Evolutionary conservation across 1,140 invertebrate species (phyloP), one percentile per base, ranked within the genome.

Genomic region (Periplaneta americana): DNA sequence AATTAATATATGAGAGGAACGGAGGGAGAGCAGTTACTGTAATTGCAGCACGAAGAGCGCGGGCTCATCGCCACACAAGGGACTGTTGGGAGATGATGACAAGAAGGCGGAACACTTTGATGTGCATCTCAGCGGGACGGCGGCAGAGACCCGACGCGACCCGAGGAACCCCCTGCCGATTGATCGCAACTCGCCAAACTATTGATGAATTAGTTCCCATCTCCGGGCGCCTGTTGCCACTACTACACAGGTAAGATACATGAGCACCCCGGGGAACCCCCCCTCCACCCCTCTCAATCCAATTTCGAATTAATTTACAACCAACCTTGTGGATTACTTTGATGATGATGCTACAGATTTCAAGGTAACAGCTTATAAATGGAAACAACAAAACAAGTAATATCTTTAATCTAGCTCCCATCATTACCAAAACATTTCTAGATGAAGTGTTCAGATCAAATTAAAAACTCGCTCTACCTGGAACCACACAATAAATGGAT

Each of bases 271-370:
- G n/a, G 48, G 48, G 48, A 66, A 66, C 48, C 22, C 48, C 22
- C 48, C 28, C 11, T 8, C n/a, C 13, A 13, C 28, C 28, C 74
- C 11, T 8, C 34, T 34, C 76, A 36, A 36, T 36, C 79, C 79
- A 80, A 80, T 80, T 80, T 80, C 79, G 74, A 80, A 80, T 80
- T 80, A 80, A 80, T 80, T 80, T 80, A 78, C 76, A 31, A 78
- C 76, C 76, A 78, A 78, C 36, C 76, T 66, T n/a, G 48, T 66
- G 48, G 48, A 66, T 66, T 66, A 66, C 22, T 66, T 28, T 66
- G 48, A 66, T 66, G 48, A 66, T 66, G 48, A 66, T 66, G 48
- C 22, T 66, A n/a, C 48, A n/a, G n/a, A 66, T 66, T 66, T 66
- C 48, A 66, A 66, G 48, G 48, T 66, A 66, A 66, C 48, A 66